A percentile compares a stretch with the other conserved stretches of the same genome.
Conservation (phyloP, 2,888 invertebrate genomes). For the Tachystola acroxantha region DNA sequence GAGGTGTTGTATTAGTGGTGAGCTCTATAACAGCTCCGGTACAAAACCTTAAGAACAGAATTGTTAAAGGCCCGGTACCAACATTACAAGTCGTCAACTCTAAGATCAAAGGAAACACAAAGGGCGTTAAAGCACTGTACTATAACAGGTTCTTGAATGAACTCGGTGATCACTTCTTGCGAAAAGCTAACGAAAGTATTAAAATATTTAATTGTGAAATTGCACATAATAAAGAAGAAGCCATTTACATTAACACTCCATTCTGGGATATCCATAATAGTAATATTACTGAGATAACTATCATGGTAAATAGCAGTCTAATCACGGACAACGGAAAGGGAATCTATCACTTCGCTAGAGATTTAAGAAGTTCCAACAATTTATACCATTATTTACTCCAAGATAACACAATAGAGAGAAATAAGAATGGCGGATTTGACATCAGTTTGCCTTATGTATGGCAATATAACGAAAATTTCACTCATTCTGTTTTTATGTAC, state of each 20-base stretch:
- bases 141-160: constrained; percentile 94
- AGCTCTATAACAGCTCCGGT: constrained; percentile 85
- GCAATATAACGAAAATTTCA: constrained; percentile 96
- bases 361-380: constrained; percentile 97
- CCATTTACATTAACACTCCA: constrained; percentile 89
- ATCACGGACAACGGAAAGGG: constrained; percentile 94
- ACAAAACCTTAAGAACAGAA: constrained; percentile 85
- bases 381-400: constrained; percentile 96
- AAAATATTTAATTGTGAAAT: constrained; percentile 89
- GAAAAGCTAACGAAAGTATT: constrained; percentile 93
- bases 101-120: constrained; percentile 87
- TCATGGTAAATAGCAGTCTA: constrained; percentile 91
- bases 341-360: constrained; percentile 92
- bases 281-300: constrained; percentile 92
- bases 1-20: constrained; percentile 88
- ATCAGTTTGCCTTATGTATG: constrained; percentile 95
- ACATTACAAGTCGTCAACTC: constrained; percentile 84
- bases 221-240: constrained; percentile 88
- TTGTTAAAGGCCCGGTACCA: constrained; percentile 88
- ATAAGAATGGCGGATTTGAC: constrained; percentile 91
- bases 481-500: constrained; percentile 91
- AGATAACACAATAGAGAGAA: constrained; percentile 91
- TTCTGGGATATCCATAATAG: constrained; percentile 91
- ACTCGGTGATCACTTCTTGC: constrained; percentile 89
- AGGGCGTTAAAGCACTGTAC: constrained; percentile 89